Percentiles rank a stretch among this genome's conserved stretches.
phyloP scores from a whole-genome alignment of 2,113 vertebrate species.

The Cebidichthys violaceus region DNA sequence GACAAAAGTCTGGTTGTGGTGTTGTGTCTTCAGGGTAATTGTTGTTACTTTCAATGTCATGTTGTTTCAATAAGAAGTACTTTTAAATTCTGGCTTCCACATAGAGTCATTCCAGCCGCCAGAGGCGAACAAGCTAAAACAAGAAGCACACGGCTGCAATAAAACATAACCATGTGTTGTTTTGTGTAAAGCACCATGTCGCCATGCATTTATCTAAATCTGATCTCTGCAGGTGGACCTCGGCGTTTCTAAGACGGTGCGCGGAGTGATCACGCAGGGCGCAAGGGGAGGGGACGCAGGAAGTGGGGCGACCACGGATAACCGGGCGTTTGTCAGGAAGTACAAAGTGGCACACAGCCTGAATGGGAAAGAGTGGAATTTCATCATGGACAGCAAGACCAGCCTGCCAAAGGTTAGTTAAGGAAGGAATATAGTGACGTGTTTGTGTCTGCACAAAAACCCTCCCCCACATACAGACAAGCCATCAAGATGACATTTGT shows the following conservation, averaged over 20 bases:
- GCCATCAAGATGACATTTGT: not conserved
- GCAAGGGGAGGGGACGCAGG: conserved; percentile 89
- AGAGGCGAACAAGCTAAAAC: not conserved
- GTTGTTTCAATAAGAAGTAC: not conserved
- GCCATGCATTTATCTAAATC: not conserved
- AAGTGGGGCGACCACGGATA: conserved; percentile 85
- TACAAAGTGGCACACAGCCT: conserved; percentile 94
- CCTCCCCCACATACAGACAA: not conserved
- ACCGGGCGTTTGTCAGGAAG: conserved; percentile 94
- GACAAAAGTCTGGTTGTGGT: not conserved
- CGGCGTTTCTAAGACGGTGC: conserved; percentile 87
- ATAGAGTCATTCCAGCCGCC: not conserved
- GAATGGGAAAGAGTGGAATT: conserved; percentile 92
- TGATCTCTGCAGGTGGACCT: conserved; percentile 86
- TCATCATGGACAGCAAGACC: conserved; percentile 91
- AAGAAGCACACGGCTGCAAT: not conserved
- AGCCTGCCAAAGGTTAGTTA: conserved; percentile 91
- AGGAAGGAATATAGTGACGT: not conserved
- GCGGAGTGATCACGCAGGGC: conserved; percentile 94
- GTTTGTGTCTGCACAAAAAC: not conserved
- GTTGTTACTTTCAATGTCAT: not conserved
- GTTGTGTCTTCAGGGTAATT: not conserved
- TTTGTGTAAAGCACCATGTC: not conserved
- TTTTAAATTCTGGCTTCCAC: not conserved
- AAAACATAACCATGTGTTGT: not conserved